Conservation (phyloP, 2,797 vertebrate genomes). For the Leucoraja ocellata region DNA sequence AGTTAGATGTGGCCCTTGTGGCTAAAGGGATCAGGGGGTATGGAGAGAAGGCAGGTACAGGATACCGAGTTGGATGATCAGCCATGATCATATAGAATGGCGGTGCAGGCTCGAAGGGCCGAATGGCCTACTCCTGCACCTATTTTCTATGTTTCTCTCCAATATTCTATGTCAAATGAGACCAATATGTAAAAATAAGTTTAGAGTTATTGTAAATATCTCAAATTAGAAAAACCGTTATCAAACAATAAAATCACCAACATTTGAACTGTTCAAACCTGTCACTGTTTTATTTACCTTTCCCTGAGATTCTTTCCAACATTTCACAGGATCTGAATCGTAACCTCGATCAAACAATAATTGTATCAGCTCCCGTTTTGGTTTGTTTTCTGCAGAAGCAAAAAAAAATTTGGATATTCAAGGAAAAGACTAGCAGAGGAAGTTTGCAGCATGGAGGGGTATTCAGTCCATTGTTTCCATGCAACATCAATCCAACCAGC, state of each 20-base stretch:
- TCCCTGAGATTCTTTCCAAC: conserved; percentile 84
- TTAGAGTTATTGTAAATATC: neutral
- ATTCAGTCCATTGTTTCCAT: no score
- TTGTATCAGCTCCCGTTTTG: conserved; percentile 88
- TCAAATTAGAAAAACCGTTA: neutral
- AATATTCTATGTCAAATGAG: neutral
- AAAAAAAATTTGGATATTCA: neutral
- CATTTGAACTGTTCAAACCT: neutral
- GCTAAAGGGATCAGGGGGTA: no score
- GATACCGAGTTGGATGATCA: no score
- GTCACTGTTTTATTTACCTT: conserved; percentile 61
- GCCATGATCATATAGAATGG: no score
- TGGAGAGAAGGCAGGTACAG: no score
- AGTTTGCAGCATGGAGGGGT: neutral
- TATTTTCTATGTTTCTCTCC: no score
- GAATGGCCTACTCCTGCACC: no score
- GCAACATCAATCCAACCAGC: no score
- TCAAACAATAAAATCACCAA: neutral
- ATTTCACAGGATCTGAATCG: conserved; percentile 88
- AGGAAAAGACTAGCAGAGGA: neutral
- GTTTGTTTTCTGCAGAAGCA: conserved; percentile 79
- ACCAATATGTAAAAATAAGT: neutral
- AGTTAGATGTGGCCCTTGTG: no score
- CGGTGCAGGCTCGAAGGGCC: no score
- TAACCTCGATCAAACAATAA: conserved; percentile 86